A percentile compares a stretch with the other conserved stretches of the same genome.
These are phyloP conservation scores for Lucilia cuprina DNA, from an alignment of 1,140 invertebrate genomes.

Conservation along the genomic window DNA sequence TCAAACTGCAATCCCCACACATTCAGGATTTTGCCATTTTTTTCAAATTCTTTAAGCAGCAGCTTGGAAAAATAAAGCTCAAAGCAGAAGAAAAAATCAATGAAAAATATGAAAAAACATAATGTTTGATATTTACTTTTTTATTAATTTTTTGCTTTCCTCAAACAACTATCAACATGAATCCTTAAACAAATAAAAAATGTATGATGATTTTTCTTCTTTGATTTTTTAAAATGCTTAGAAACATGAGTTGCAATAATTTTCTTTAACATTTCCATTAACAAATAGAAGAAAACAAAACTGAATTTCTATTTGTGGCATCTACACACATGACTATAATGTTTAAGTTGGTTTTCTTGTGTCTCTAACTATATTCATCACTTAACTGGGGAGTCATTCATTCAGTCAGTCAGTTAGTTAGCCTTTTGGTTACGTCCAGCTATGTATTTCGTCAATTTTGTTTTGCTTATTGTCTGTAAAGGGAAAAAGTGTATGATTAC, in stretches of 20 bases:
- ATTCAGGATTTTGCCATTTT: neutral
- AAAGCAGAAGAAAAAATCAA: neutral
- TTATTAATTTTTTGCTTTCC: neutral
- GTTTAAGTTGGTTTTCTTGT: neutral
- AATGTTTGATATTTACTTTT: neutral
- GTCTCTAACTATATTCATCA: neutral
- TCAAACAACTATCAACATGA: neutral
- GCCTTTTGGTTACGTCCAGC: neutral
- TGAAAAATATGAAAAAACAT: neutral
- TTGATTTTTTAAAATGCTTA: no score
- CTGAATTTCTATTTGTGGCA: neutral
- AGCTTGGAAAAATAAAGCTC: neutral
- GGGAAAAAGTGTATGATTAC: conserved; percentile 27
- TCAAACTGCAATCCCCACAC: neutral
- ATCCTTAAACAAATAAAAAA: no score
- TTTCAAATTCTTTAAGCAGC: neutral
- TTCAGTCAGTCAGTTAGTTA: neutral
- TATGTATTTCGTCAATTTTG: no score
- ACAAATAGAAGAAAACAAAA: neutral
- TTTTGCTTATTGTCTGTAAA: neutral
- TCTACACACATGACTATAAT: neutral
- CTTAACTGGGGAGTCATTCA: neutral
- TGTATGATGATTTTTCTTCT: no score
- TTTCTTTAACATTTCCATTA: neutral
- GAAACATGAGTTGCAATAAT: neutral